Evolutionary conservation across 2,113 vertebrate genomes (phyloP).

Genomic region (Gasterosteus nipponicus): DNA sequence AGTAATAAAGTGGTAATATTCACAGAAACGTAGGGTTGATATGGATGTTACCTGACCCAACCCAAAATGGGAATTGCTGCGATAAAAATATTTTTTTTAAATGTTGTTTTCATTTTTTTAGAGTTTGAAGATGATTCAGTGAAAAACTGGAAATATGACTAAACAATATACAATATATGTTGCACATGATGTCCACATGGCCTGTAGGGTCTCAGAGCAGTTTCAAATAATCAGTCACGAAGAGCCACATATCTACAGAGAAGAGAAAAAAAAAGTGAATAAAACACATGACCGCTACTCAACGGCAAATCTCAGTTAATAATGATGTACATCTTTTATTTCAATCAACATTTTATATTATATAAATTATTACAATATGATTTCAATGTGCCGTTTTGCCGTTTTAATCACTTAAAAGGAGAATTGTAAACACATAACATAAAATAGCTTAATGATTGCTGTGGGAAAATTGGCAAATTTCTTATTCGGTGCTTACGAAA

Average conservation of each 20-base stretch:
- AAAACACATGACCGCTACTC: neutral
- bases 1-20: neutral
- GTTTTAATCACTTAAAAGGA: neutral
- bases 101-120: neutral
- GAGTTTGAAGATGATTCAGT: neutral
- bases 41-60: neutral
- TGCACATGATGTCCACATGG: neutral
- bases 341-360: neutral
- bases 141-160: neutral
- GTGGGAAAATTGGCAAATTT: neutral
- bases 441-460: neutral
- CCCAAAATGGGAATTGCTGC: neutral
- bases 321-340: neutral
- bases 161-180: neutral
- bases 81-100: neutral
- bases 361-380: neutral
- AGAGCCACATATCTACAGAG: neutral
- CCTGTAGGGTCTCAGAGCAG: neutral
- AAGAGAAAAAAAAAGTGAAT: neutral
- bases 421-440: neutral
- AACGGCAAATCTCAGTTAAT: neutral
- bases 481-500: neutral
- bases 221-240: neutral
- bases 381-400: neutral
- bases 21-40: neutral